phyloP scores from a whole-genome alignment of 2,113 vertebrate species.

The Labrus mixtus region DNA sequence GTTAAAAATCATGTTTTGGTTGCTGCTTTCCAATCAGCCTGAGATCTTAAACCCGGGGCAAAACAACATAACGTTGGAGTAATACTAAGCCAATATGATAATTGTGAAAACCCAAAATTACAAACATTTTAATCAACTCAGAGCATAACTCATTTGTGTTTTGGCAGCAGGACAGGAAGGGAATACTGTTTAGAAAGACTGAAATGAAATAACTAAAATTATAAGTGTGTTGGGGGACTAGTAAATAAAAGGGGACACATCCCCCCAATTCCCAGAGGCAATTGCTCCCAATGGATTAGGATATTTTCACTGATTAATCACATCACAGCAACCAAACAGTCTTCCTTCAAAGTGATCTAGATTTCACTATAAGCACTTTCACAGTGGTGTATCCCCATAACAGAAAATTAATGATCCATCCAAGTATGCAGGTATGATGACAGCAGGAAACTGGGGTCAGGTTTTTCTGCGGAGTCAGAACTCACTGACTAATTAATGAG shows the following conservation, averaged over 20 bases:
- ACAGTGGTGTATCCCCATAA: constrained; percentile 36
- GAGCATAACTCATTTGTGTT: neutral
- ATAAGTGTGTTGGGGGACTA: too few relatives aligned
- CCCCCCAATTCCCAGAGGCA: neutral
- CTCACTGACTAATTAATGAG: constrained; percentile 66
- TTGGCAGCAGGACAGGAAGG: neutral
- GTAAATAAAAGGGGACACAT: neutral
- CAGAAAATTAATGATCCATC: constrained; percentile 36
- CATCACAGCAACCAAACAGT: constrained; percentile 9
- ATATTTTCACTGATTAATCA: constrained; percentile 33
- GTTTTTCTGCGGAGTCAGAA: constrained; percentile 61
- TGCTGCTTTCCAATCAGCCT: neutral
- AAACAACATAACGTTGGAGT: neutral
- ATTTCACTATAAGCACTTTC: constrained; percentile 43
- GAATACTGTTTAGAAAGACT: neutral
- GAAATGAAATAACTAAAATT: neutral
- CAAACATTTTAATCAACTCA: neutral
- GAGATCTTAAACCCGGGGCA: neutral
- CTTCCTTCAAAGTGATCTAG: constrained; percentile 5
- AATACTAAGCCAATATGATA: neutral
- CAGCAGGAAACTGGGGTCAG: constrained; percentile 19
- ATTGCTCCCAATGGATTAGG: constrained; percentile 6
- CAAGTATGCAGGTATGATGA: constrained; percentile 11
- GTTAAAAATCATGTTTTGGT: too few relatives aligned
- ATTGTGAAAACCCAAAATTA: neutral